Evolutionary conservation across 30 jellyfish, hydroid and myxozoan genomes (phyloP).

Genomic region (Turritopsis rubra): DNA sequence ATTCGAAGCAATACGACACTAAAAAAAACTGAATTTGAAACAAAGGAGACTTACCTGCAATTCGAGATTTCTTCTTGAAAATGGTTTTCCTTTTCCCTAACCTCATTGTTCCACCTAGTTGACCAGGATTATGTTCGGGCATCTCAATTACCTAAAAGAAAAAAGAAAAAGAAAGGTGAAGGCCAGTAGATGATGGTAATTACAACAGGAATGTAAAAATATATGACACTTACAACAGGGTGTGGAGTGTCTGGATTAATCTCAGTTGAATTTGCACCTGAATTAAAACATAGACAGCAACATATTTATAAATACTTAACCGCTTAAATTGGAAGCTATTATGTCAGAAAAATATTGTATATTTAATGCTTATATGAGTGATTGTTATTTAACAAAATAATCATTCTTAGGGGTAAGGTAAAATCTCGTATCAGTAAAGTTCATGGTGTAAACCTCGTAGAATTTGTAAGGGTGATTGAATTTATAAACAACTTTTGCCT

Average conservation of each 20-base stretch:
- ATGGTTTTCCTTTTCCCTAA: slow-evolving; percentile 78
- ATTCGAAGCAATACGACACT: not conserved
- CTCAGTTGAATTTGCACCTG: slow-evolving; percentile 94
- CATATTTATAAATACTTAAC: too few species aligned
- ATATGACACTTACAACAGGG: slow-evolving; percentile 74
- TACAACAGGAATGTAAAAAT: too few species aligned
- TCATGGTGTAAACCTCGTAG: too few species aligned
- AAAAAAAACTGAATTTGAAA: not conserved
- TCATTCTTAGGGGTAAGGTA: too few species aligned
- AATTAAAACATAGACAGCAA: not conserved
- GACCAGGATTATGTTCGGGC: slow-evolving; percentile 98
- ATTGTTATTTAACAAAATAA: too few species aligned
- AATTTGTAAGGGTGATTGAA: too few species aligned
- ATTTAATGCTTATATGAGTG: too few species aligned
- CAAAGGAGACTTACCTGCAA: slow-evolving; percentile 32
- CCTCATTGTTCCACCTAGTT: slow-evolving; percentile 97
- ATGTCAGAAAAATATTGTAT: too few species aligned
- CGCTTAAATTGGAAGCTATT: too few species aligned
- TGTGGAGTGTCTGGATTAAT: slow-evolving; percentile 84
- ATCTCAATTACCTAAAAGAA: slow-evolving; percentile 74
- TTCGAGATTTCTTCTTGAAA: slow-evolving; percentile 51
- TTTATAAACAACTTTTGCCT: too few species aligned
- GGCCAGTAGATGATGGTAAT: not conserved
- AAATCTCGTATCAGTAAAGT: too few species aligned
- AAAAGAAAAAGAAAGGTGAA: not conserved